Conservation (phyloP, 1,140 invertebrate species). For the Apis cerana region DNA sequence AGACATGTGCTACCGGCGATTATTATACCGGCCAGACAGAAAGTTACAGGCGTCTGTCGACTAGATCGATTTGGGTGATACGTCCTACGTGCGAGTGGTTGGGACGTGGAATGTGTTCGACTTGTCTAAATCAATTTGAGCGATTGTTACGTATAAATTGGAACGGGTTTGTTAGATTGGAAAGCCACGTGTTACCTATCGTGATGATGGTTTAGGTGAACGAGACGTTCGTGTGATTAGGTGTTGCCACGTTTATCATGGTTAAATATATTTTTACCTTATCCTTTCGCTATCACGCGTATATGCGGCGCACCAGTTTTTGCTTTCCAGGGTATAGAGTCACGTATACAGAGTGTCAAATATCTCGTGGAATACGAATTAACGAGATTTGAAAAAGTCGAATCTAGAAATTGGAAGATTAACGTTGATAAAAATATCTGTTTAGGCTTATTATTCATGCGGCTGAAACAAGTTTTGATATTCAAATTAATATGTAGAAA, state of each 20-base stretch:
- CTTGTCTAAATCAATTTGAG: slow-evolving; percentile 24
- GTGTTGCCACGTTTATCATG: not conserved
- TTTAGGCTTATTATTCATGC: too few species aligned
- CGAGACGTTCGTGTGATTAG: not conserved
- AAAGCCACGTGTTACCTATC: not conserved
- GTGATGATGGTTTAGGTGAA: not conserved
- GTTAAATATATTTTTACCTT: not conserved
- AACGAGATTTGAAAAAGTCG: too few species aligned
- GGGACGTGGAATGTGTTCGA: not conserved
- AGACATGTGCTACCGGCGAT: slow-evolving; percentile 11
- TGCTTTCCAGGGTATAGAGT: too few species aligned
- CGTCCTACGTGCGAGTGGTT: slow-evolving; percentile 16
- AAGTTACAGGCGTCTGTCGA: slow-evolving; percentile 22
- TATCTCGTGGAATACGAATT: too few species aligned
- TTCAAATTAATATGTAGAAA: too few species aligned
- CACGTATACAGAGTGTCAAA: too few species aligned
- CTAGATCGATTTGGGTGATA: slow-evolving; percentile 20
- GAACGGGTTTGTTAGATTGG: too few species aligned
- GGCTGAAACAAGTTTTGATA: too few species aligned
- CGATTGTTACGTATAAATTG: slow-evolving; percentile 12
- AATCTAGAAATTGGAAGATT: too few species aligned
- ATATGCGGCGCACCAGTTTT: too few species aligned
- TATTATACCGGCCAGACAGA: slow-evolving; percentile 30
- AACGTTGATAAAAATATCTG: too few species aligned
- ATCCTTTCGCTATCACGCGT: not conserved